Base-by-base conservation (phyloP, 2,113 vertebrate species). In the Heterocephalus glaber region DNA sequence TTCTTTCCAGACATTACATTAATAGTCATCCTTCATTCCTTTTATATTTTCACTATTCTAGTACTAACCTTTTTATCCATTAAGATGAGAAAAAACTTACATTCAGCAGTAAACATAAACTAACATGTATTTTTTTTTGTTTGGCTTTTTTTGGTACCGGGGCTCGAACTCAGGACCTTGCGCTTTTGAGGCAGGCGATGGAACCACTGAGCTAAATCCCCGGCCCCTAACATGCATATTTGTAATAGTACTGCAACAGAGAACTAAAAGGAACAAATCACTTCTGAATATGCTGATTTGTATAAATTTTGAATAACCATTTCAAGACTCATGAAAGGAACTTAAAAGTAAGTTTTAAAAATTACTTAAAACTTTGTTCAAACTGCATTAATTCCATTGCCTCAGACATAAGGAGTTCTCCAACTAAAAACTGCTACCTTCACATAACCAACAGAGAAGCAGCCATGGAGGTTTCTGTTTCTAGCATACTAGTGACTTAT, bases 211-310 rank as follows among this genome's bases (percentile, higher is more conserved):
- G n/a, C n/a, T n/a, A n/a, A n/a, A n/a, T n/a, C n/a, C n/a, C n/a
- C n/a, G n/a, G n/a, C n/a, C n/a, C n/a, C n/a, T n/a, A 60, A 58
- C 20, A 68, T 44, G 77, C 52, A 76, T 41, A 79, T 89, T 86
- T 26, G 92, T 85, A 72, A 80, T 49, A 49, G 19, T 30, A 82
- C 76, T 61, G 35, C 72, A 91, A 38, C 5, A 82, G 60, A 24
- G 88, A 89, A 52, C 12, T 77, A 88, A 81, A 93, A 89, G 58
- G 84, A 96, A 86, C 52, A 86, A 90, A 63, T 91, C 89, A 77
- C 35, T 82, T 91, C 30, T 82, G 72, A 86, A 86, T 82, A 68
- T 91, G 58, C 47, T 79, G 28, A 82, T 86, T 47, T 65, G 33
- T 84, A 86, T 58, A 44, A 1, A 70, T 93, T 76, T 81, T 96